Conservation (phyloP, 2,113 vertebrate genomes). For the Cnemophilus loriae region DNA sequence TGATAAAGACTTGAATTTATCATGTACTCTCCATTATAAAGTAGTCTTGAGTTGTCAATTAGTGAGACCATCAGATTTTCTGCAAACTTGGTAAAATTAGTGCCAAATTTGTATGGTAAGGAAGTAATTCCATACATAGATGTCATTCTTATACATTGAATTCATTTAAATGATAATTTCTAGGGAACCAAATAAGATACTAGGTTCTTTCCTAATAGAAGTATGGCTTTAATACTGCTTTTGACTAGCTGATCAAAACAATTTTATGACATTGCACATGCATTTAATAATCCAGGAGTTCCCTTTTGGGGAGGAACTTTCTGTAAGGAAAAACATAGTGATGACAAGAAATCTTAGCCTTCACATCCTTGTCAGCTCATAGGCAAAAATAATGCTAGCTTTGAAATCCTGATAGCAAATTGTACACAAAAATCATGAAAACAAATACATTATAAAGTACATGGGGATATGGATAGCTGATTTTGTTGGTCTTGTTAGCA, state of each 20-base stretch:
- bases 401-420: background rate
- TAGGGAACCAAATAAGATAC: background rate
- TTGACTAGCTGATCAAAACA: background rate
- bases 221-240: background rate
- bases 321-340: background rate
- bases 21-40: background rate
- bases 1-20: background rate
- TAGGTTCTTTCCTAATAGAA: background rate
- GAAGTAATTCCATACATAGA: background rate
- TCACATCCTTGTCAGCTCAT: background rate
- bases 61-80: background rate
- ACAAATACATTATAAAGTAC: background rate
- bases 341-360: background rate
- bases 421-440: background rate
- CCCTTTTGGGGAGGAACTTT: background rate
- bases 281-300: background rate
- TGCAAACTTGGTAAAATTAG: background rate
- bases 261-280: background rate
- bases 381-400: background rate
- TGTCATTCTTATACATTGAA: background rate
- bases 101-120: background rate
- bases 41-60: background rate
- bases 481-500: background rate
- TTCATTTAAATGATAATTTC: background rate
- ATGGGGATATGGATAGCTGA: background rate